phyloP scores from a whole-genome alignment of 2,797 vertebrate species.

The Melanotaenia boesemani region DNA sequence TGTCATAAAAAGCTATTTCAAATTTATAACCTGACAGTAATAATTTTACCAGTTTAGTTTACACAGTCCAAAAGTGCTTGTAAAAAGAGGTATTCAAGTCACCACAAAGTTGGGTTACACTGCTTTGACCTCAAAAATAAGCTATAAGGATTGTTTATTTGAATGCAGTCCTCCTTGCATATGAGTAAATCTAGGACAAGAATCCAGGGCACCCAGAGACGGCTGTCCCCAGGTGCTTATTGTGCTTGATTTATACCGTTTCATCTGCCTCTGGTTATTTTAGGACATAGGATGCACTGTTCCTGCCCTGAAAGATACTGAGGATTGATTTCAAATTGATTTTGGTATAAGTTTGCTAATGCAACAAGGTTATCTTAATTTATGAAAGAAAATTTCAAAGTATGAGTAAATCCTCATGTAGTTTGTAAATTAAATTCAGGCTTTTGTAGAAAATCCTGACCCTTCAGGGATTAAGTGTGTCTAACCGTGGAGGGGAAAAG shows the following conservation, averaged over 20 bases:
- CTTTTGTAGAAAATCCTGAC: not conserved
- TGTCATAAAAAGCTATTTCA: conserved; percentile 43
- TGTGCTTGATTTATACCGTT: conserved; percentile 76
- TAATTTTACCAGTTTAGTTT: conserved; percentile 12
- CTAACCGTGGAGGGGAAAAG: not conserved
- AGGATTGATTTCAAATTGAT: conserved; percentile 24
- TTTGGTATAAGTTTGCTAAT: not conserved
- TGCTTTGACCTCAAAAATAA: conserved; percentile 50
- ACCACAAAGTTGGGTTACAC: conserved; percentile 19
- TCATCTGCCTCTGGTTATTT: conserved; percentile 72
- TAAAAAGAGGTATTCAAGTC: conserved; percentile 14
- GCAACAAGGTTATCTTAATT: not conserved
- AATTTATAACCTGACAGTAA: conserved; percentile 29
- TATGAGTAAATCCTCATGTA: conserved; percentile 1
- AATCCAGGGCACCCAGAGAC: conserved; percentile 77
- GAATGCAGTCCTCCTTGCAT: conserved; percentile 49
- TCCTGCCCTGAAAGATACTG: conserved; percentile 46
- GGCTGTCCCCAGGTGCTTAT: conserved; percentile 70
- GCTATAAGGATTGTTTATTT: conserved; percentile 62
- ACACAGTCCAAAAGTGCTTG: conserved; percentile 3
- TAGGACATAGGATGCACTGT: conserved; percentile 51
- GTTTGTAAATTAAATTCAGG: not conserved
- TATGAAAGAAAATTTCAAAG: not conserved
- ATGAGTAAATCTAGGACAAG: conserved; percentile 75
- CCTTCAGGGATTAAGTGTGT: conserved; percentile 7